These are phyloP conservation scores for Ophiothrix spiculata DNA, from an alignment of 35 echinoderm and acorn worm species.

Conservation along the genomic window DNA sequence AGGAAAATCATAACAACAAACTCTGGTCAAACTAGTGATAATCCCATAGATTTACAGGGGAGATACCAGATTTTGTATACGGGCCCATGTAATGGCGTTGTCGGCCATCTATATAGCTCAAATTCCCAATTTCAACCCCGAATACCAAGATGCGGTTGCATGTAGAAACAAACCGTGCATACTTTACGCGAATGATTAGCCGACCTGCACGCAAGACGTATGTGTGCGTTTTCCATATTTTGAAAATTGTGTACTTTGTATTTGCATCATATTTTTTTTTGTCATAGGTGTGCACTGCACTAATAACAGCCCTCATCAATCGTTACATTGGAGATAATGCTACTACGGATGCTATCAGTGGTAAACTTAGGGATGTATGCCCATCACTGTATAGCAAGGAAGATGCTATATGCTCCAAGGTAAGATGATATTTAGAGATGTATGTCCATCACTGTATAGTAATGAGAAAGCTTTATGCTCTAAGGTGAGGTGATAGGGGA, in stretches of 20 bases:
- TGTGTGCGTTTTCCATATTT: not conserved
- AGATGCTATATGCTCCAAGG: constrained; percentile 94
- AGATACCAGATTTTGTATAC: too few species aligned
- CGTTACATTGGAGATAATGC: constrained; percentile 86
- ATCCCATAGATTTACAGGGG: too few species aligned
- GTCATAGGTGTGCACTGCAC: constrained; percentile 52
- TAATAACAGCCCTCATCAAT: constrained; percentile 86
- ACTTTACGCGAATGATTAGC: not conserved
- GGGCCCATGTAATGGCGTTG: too few species aligned
- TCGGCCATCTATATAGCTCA: too few species aligned
- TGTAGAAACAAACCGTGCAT: not conserved
- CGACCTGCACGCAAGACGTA: too few species aligned
- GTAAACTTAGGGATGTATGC: constrained; percentile 72
- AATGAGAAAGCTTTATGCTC: not conserved
- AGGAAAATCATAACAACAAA: too few species aligned
- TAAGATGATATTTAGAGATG: constrained; percentile 25
- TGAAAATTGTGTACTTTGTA: too few species aligned
- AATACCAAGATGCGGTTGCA: too few species aligned
- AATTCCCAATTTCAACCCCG: too few species aligned
- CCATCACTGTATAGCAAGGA: constrained; percentile 77
- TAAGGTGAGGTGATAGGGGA: too few species aligned
- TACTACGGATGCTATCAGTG: constrained; percentile 90
- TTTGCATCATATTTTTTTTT: not conserved
- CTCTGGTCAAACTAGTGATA: too few species aligned
- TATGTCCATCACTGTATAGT: constrained; percentile 67